These are phyloP conservation scores for Notodonta dromedarius DNA, from an alignment of 2,888 invertebrate species.

Conservation along the genomic window DNA sequence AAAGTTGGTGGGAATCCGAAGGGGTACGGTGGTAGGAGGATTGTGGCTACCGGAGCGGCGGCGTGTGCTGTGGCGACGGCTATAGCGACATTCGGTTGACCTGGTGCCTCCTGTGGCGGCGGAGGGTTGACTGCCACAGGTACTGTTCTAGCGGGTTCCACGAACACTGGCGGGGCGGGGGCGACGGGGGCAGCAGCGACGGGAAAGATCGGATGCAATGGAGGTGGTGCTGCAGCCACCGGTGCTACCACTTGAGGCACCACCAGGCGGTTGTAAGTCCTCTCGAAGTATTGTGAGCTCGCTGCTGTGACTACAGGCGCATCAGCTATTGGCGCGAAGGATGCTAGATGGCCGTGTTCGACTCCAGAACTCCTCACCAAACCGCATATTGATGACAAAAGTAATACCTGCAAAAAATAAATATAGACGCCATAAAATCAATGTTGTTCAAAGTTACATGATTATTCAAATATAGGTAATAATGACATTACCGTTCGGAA, in stretches of 20 bases:
- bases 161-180: slow-evolving; percentile 38
- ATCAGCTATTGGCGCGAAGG: slow-evolving; percentile 35
- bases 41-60: slow-evolving; percentile 74
- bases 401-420: slow-evolving; percentile 58
- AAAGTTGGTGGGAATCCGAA: slow-evolving; percentile 69
- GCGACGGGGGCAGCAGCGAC: slow-evolving; percentile 47
- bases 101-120: slow-evolving; percentile 43
- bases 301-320: slow-evolving; percentile 86
- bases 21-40: slow-evolving; percentile 74
- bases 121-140: slow-evolving; percentile 32
- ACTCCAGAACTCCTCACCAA: slow-evolving; percentile 61
- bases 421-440: slow-evolving; percentile 4
- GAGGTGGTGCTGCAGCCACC: slow-evolving; percentile 30
- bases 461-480: background rate
- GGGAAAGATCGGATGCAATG: slow-evolving; percentile 37
- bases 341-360: slow-evolving; percentile 38
- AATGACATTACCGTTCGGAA: slow-evolving; percentile 57
- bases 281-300: slow-evolving; percentile 87
- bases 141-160: slow-evolving; percentile 28
- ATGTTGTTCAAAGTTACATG: background rate
- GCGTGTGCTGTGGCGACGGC: slow-evolving; percentile 76
- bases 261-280: slow-evolving; percentile 84
- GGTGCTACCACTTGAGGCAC: slow-evolving; percentile 45
- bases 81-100: slow-evolving; percentile 70
- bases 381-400: slow-evolving; percentile 54